Percentiles rank a stretch among this genome's conserved stretches.
These are phyloP conservation scores for Gila orcuttii DNA, from an alignment of 2,113 vertebrate species.

Conservation along the genomic window DNA sequence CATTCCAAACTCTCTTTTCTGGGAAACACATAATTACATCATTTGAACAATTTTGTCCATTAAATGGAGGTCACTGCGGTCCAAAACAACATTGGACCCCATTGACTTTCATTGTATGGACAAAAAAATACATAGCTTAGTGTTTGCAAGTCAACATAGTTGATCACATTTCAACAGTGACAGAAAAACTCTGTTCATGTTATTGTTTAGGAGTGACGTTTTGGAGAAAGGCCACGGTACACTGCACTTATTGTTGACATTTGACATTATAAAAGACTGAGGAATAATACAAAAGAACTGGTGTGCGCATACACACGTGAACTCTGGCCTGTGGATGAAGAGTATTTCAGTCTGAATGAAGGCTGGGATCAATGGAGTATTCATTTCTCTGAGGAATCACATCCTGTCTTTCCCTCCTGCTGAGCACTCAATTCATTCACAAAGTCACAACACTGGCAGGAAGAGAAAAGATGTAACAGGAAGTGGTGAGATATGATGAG, in stretches of 20 bases:
- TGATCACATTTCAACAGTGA: background rate
- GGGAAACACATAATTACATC: background rate
- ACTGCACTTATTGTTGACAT: background rate
- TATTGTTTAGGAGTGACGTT: background rate
- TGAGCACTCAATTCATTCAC: background rate
- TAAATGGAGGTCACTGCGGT: background rate
- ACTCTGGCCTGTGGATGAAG: constrained; percentile 4
- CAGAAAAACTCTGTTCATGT: background rate
- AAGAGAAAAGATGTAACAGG: background rate
- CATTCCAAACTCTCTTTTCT: background rate
- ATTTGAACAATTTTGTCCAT: background rate
- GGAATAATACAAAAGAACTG: background rate
- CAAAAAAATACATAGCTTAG: background rate
- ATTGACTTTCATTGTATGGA: background rate
- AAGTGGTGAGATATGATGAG: background rate
- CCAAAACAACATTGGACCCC: background rate
- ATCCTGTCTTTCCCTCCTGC: constrained; percentile 29
- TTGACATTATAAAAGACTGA: constrained; percentile 10
- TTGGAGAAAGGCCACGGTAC: background rate
- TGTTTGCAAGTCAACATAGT: background rate
- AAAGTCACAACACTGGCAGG: background rate
- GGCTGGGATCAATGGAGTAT: constrained; percentile 19
- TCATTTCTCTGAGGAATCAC: constrained; percentile 24
- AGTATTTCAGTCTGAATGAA: constrained; percentile 11
- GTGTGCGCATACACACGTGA: background rate